Base-by-base conservation (phyloP, 1,140 invertebrate genomes). In the Gonioctena quinquepunctata region DNA sequence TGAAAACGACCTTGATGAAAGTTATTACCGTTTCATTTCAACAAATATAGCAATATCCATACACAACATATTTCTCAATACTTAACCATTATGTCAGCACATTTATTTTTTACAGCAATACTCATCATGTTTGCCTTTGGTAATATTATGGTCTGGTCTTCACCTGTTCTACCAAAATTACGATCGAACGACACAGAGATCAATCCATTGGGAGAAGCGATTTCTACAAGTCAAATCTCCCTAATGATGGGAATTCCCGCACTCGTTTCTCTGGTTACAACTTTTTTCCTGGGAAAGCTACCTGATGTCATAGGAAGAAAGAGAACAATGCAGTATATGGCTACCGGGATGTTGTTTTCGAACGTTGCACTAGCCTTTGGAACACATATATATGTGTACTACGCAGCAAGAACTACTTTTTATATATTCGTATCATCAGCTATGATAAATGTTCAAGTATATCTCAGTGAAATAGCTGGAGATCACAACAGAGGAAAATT, bases 211-310 rank as follows among this genome's bases (percentile, higher is more conserved):
- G 84, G 84, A 0, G 70, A 69, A 3, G 66, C 72, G 1, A 50
- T 88, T 5, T 85, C 83, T 0, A 25, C 69, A 0, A 85, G 87
- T 1, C 84, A 93, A 76, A 82, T 84, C 56, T 91, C 94, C 0
- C 96, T 93, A 93, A 91, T 96, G 70, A 92, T 91, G 0, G 93
- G 92, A 0, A 81, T 96, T 4, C 83, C 95, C 59, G 88, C 92
- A 0, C 77, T 96, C 19, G 94, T 94, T 6, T 92, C 93, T 21
- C 85, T 94, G n/a, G 48, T 71, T 27, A 75, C 74, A 2, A 68
- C 76, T 2, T 22, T 72, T 0, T 6, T 73, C 1, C 78, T 84
- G 21, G 82, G 83, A 2, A 63, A 77, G 19, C 19, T 52, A 0
- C 26, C 60, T 7, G 33, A 62, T 8, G 7, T 62, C 8, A 8